Evolutionary conservation across 1,140 invertebrate species (phyloP).

Genomic region (Hestina assimilis): DNA sequence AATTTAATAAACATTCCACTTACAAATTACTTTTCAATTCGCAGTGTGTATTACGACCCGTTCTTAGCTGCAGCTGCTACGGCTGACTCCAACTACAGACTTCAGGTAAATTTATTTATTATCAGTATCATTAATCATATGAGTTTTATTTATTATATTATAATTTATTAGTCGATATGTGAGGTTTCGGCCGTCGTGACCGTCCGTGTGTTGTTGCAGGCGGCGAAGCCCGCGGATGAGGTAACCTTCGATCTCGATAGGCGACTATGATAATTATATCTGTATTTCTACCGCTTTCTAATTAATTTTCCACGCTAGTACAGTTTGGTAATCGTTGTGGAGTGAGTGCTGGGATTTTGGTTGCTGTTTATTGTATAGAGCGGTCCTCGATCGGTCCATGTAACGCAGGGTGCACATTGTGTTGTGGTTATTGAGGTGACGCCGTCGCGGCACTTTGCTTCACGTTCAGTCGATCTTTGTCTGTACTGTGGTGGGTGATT

Average conservation of each 20-base stretch:
- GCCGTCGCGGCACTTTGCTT: slow-evolving; percentile 47
- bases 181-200: slow-evolving; percentile 38
- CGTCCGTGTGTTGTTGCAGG: slow-evolving; percentile 81
- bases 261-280: slow-evolving; percentile 51
- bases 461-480: slow-evolving; percentile 58
- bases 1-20: too few species aligned
- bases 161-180: neutral
- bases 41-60: slow-evolving; percentile 96
- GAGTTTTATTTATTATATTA: neutral
- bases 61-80: slow-evolving; percentile 93
- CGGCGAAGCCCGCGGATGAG: slow-evolving; percentile 83
- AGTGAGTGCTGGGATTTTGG: slow-evolving; percentile 74
- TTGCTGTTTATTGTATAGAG: slow-evolving; percentile 61
- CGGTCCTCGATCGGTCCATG: slow-evolving; percentile 59
- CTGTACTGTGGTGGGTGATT: slow-evolving; percentile 66
- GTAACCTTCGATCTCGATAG: slow-evolving; percentile 61
- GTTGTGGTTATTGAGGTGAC: slow-evolving; percentile 59
- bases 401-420: slow-evolving; percentile 65
- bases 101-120: slow-evolving; percentile 85
- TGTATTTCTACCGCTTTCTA: slow-evolving; percentile 76
- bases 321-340: slow-evolving; percentile 63
- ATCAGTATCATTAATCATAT: too few species aligned
- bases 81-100: slow-evolving; percentile 92
- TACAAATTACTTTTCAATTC: slow-evolving; percentile 68
- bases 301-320: slow-evolving; percentile 71